A percentile compares a stretch with the other conserved stretches of the same genome.
phyloP scores from a whole-genome alignment of 2,797 vertebrate species.

The Numenius phaeopus region DNA sequence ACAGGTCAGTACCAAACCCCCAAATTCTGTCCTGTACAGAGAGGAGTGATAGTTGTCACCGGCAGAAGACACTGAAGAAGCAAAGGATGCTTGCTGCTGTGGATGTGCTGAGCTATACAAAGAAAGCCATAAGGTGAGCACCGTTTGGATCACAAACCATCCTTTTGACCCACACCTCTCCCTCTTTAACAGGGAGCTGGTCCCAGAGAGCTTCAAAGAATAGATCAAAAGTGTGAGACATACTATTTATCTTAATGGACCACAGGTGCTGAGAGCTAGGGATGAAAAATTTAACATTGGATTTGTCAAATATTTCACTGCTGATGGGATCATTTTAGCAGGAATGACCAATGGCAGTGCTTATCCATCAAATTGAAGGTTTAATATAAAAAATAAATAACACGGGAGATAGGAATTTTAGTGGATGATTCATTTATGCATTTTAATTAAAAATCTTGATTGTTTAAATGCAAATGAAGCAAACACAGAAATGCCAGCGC shows the following conservation, averaged over 20 bases:
- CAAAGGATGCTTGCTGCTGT: fast-evolving
- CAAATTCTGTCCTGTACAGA: not conserved
- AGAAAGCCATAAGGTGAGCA: not conserved
- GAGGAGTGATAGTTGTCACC: not conserved
- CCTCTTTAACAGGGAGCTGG: not conserved
- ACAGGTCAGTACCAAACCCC: not conserved
- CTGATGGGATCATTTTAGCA: slow-evolving; percentile 69
- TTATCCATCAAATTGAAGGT: slow-evolving; percentile 70
- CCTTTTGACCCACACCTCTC: not conserved
- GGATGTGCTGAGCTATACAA: not conserved
- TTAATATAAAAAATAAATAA: slow-evolving; percentile 73
- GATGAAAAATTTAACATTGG: slow-evolving; percentile 68
- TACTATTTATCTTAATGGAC: slow-evolving; percentile 48
- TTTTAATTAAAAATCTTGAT: slow-evolving; percentile 64
- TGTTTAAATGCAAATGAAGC: slow-evolving; percentile 69
- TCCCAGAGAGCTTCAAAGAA: slow-evolving; percentile 10
- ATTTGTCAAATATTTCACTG: slow-evolving; percentile 69
- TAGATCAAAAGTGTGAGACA: slow-evolving; percentile 23
- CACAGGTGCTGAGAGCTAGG: slow-evolving; percentile 50
- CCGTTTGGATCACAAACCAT: not conserved
- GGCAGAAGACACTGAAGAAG: not conserved
- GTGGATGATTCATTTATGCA: slow-evolving; percentile 44
- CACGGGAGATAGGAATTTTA: not conserved
- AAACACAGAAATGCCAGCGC: not conserved
- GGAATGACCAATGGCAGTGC: slow-evolving; percentile 64